Evolutionary conservation across 1,140 invertebrate species (phyloP).

Genomic region (Carcinoscorpius rotundicauda): DNA sequence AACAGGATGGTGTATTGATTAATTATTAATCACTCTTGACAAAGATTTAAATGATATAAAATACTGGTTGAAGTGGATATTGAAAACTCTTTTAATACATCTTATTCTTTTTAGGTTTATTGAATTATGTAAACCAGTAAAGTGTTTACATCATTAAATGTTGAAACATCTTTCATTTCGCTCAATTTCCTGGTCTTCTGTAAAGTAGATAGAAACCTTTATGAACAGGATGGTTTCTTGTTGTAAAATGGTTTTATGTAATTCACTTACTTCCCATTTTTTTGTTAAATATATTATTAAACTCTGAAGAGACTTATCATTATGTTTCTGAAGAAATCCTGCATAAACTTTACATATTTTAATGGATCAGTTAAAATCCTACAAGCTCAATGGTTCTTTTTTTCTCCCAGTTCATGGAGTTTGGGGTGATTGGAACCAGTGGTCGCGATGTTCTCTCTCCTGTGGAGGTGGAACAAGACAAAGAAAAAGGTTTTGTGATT

Average conservation of each 20-base stretch:
- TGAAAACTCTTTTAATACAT: too few species aligned
- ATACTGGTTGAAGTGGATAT: too few species aligned
- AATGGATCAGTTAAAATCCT: not conserved
- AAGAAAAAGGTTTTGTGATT: slow-evolving; percentile 31
- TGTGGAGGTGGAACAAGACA: slow-evolving; percentile 49
- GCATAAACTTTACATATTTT: not conserved
- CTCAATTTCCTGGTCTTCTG: too few species aligned
- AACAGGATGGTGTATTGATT: too few species aligned
- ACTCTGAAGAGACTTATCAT: not conserved
- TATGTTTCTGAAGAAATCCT: not conserved
- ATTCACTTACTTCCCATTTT: not conserved
- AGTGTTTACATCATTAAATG: too few species aligned
- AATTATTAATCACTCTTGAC: too few species aligned
- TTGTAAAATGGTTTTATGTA: not conserved
- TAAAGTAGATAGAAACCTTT: too few species aligned
- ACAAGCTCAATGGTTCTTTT: slow-evolving; percentile 5
- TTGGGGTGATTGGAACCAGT: slow-evolving; percentile 35
- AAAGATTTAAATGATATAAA: too few species aligned
- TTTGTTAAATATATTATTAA: not conserved
- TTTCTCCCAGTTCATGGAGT: slow-evolving; percentile 31
- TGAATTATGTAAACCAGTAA: too few species aligned
- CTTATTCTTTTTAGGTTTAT: too few species aligned
- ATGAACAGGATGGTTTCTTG: too few species aligned
- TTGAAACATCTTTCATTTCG: too few species aligned
- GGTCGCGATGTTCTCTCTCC: slow-evolving; percentile 34